A percentile compares a stretch with the other conserved stretches of the same genome.
phyloP scores from a whole-genome alignment of 64 coral and sea anemone species.

The Porites australiensis region DNA sequence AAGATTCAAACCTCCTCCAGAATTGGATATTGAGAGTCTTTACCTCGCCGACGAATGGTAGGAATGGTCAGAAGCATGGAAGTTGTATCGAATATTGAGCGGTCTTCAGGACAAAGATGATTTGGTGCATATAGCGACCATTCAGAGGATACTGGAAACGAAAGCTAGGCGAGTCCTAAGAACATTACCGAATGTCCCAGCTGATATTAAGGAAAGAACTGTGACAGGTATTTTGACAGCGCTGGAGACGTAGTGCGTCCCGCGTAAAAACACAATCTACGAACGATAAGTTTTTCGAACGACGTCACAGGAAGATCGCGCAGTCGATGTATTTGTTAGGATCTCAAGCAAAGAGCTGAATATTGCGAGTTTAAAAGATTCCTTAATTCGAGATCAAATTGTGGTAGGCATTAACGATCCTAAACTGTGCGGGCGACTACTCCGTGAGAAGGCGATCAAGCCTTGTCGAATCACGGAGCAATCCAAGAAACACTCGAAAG shows the following conservation, averaged over 20 bases:
- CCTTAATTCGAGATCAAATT: slow-evolving; percentile 8
- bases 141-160: slow-evolving; percentile 9
- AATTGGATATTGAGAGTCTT: slow-evolving; percentile 1
- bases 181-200: slow-evolving; percentile 35
- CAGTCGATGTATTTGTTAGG: neutral
- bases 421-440: neutral
- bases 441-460: neutral
- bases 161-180: slow-evolving; percentile 33
- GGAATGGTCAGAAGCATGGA: neutral
- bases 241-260: slow-evolving; percentile 33
- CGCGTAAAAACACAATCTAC: too few species aligned
- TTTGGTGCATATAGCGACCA: slow-evolving; percentile 3
- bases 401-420: slow-evolving; percentile 10
- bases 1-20: neutral
- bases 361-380: slow-evolving; percentile 37
- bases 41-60: neutral
- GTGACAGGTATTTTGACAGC: slow-evolving; percentile 25
- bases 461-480: slow-evolving; percentile 17
- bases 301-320: neutral
- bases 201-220: neutral
- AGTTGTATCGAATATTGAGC: slow-evolving; percentile 22
- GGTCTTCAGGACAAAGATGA: slow-evolving; percentile 28
- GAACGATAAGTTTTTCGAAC: too few species aligned
- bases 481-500: slow-evolving; percentile 27
- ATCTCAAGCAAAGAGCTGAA: neutral